Base-by-base conservation (phyloP, 53 echinoderm and acorn worm genomes). In the Paracentrotus lividus region DNA sequence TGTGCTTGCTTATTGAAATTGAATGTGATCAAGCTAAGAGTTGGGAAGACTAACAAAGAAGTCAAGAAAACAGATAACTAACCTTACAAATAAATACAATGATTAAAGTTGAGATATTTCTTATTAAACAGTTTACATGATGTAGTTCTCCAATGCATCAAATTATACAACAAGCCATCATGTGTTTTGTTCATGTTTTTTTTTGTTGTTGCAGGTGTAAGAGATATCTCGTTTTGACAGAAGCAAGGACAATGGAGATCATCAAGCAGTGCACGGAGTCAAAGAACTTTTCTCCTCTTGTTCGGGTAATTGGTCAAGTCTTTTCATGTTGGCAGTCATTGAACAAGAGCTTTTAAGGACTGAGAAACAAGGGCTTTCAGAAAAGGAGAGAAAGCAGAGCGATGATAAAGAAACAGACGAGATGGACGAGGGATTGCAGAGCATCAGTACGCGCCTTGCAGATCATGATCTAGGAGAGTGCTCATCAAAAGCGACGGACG, bases 271-370 rank as follows among this genome's bases (percentile, higher is more conserved):
- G 96, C 42, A 95, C 95, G 87, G 93, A 95, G 36, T 90, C 93
- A n/a, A 91, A 95, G 2, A 95, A 94, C 26, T 96, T 90, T 77
- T 96, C 96, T 21, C 99, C 99, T 26, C 85, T 99, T 43, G 99
- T 99, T 23, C 88, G 97, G 61, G 93, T 96, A 10, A 97, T 99
- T 40, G 99, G 99, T 0, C 94, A 95, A 91, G 96, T 97, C 1
- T 97, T 99, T 94, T 99, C 99, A 34, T 93, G 94, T 92, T 96
- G 96, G 96, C 95, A 96, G 78, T 94, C 94, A 18, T 93, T 99
- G 52, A 99, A 97, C 88, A 95, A 95, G 75, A 99, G 99, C 64
- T 99, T 99, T 88, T 97, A 52, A 93, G 93, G 89, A 95, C 95
- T 29, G 94, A 65, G 53, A 86, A 84, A 77, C 93, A 95, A 51